Percentiles rank a stretch among this genome's conserved stretches.
These are phyloP conservation scores for Caerostris extrusa DNA, from an alignment of 1,140 invertebrate species.

Conservation along the genomic window DNA sequence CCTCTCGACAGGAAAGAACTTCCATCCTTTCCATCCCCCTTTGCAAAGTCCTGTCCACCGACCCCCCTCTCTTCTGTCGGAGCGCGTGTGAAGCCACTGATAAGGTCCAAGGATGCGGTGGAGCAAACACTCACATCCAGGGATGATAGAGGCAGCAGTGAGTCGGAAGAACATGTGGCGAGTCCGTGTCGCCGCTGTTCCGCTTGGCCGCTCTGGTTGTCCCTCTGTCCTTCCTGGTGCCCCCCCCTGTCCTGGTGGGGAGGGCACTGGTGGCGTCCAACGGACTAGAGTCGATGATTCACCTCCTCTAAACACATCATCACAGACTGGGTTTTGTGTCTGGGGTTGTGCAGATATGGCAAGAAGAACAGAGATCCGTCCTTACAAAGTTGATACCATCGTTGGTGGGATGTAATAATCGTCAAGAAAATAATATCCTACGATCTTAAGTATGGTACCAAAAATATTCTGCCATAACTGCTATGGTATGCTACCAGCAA, in stretches of 20 bases:
- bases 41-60: constrained; percentile 24
- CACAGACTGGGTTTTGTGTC: constrained; percentile 14
- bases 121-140: constrained; percentile 72
- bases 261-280: constrained; percentile 45
- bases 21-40: constrained; percentile 6
- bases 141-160: constrained; percentile 70
- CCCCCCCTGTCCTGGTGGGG: constrained; percentile 16
- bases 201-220: constrained; percentile 64
- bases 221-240: constrained; percentile 20
- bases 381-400: no score
- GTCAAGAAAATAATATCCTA: no score
- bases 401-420: no score
- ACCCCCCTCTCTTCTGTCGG: neutral
- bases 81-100: constrained; percentile 76
- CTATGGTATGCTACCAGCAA: no score
- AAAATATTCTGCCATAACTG: no score
- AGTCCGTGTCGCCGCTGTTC: constrained; percentile 76
- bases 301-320: constrained; percentile 76
- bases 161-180: constrained; percentile 76
- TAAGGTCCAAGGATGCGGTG: constrained; percentile 68
- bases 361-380: no score
- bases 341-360: constrained; percentile 55
- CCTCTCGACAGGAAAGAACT: constrained; percentile 59
- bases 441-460: no score
- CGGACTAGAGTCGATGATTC: constrained; percentile 72